Conservation (phyloP, 1,140 invertebrate species). For the Macrosteles quadrilineatus region DNA sequence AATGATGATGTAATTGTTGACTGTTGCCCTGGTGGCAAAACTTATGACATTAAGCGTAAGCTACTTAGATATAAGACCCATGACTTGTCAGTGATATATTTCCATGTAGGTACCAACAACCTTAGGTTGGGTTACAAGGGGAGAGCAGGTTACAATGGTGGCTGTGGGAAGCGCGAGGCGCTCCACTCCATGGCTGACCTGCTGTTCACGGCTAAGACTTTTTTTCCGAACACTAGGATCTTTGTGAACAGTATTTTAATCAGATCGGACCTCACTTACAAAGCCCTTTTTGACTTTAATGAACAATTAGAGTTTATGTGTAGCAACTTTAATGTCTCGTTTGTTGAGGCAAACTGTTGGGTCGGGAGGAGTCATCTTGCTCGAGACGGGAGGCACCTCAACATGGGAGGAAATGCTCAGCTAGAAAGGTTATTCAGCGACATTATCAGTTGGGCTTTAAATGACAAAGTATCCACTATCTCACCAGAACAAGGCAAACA, state of each 20-base stretch:
- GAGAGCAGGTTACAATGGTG: not conserved
- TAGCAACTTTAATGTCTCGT: too few relatives aligned
- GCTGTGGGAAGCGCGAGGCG: conserved; percentile 8
- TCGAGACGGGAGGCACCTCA: too few relatives aligned
- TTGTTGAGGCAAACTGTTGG: too few relatives aligned
- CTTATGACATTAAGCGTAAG: not conserved
- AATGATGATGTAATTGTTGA: not conserved
- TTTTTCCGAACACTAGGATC: not conserved
- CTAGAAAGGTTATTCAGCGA: not conserved
- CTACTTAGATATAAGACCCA: not conserved
- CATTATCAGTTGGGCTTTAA: not conserved
- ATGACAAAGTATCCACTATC: too few relatives aligned
- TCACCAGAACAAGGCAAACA: too few relatives aligned
- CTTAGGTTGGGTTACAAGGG: not conserved
- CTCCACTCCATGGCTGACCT: conserved; percentile 11
- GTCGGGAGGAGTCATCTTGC: too few relatives aligned
- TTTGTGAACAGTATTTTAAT: too few relatives aligned
- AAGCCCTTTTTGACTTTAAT: not conserved
- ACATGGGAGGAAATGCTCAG: too few relatives aligned
- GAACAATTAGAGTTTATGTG: too few relatives aligned
- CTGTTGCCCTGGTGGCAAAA: not conserved
- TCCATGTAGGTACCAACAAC: conserved; percentile 9
- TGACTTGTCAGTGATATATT: conserved; percentile 5
- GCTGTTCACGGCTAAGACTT: not conserved
- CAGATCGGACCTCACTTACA: not conserved